These are phyloP conservation scores for Spisula solida DNA, from an alignment of 2,888 invertebrate species.

Conservation along the genomic window DNA sequence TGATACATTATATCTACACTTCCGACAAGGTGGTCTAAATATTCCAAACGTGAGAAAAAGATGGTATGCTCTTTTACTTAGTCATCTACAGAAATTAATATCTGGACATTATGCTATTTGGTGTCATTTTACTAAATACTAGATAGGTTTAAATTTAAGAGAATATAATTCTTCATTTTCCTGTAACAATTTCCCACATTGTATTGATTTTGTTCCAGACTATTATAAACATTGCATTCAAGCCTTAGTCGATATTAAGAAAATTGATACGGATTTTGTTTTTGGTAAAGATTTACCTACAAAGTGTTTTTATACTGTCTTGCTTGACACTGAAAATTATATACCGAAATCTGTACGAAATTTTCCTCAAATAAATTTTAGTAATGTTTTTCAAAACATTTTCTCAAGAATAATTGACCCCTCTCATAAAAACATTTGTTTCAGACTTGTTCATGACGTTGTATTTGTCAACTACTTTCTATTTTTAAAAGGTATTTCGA, in stretches of 20 bases:
- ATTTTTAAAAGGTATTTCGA: background rate
- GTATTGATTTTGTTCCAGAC: background rate
- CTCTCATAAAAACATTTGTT: background rate
- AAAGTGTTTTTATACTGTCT: background rate
- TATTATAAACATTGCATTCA: background rate
- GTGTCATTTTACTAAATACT: background rate
- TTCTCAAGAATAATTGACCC: background rate
- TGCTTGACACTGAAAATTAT: background rate
- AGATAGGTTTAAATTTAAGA: background rate
- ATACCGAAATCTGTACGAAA: background rate
- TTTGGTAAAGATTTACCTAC: background rate
- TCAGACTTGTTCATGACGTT: background rate
- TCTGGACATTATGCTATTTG: background rate
- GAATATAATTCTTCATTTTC: background rate
- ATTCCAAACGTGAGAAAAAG: background rate
- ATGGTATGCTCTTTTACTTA: background rate
- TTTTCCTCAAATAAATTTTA: background rate
- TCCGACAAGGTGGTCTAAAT: background rate
- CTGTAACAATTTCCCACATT: background rate
- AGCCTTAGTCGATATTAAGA: background rate
- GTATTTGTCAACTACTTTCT: background rate
- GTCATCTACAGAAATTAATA: background rate
- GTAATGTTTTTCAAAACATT: background rate
- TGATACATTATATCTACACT: constrained; percentile 25
- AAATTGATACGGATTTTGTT: background rate